A percentile compares a stretch with the other conserved stretches of the same genome.
These are phyloP conservation scores for Tadarida brasiliensis DNA, from an alignment of 2,797 vertebrate genomes.

Conservation along the genomic window DNA sequence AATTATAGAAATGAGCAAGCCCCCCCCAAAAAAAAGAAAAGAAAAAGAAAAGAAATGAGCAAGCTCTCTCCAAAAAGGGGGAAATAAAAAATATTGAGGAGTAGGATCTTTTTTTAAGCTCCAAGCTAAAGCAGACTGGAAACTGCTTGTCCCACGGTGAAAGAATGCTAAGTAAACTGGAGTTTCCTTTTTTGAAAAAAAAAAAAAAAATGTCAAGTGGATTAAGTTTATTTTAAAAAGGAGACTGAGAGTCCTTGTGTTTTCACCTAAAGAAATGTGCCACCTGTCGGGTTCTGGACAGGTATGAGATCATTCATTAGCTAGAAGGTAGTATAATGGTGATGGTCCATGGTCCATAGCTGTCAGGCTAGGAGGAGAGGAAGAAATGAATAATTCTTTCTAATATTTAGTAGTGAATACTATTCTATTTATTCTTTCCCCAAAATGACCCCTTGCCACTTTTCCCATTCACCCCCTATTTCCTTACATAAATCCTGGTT, in stretches of 20 bases:
- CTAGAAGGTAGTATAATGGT: neutral
- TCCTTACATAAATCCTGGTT: neutral
- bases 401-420: neutral
- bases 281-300: neutral
- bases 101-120: neutral
- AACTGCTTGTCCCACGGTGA: neutral
- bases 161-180: neutral
- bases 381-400: neutral
- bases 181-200: neutral
- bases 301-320: neutral
- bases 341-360: too few relatives aligned
- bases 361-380: neutral
- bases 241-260: neutral
- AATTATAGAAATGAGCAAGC: neutral
- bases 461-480: neutral
- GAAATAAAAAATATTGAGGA: neutral
- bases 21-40: neutral
- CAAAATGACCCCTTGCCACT: neutral
- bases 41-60: neutral
- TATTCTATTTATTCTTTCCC: neutral
- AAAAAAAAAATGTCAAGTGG: neutral
- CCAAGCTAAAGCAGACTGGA: neutral
- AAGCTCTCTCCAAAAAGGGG: neutral
- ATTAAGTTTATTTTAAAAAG: neutral
- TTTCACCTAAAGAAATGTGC: neutral